phyloP scores from a whole-genome alignment of 2,888 invertebrate genomes.

The Scaptomyza caliginosa region DNA sequence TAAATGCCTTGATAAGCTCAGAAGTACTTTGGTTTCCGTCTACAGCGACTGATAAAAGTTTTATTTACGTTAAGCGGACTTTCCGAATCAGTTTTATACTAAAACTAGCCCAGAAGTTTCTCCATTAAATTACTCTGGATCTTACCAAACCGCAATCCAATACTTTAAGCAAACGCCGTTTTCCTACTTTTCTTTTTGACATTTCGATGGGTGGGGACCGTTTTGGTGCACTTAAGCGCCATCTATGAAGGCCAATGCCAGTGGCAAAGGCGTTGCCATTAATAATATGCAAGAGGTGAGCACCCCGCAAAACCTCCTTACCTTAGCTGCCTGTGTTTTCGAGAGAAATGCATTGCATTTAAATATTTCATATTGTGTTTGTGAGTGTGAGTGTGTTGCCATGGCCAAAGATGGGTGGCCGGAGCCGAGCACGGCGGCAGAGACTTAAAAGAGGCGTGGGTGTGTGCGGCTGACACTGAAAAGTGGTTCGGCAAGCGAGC shows the following conservation, averaged over 20 bases:
- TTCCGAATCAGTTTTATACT: no score
- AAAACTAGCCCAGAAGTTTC: no score
- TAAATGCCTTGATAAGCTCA: conserved; percentile 32
- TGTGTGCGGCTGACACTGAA: conserved; percentile 64
- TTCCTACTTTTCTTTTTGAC: conserved; percentile 23
- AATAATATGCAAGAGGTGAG: conserved; percentile 40
- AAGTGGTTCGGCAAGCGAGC: conserved; percentile 52
- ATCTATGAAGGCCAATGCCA: conserved; percentile 62
- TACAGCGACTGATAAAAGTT: background rate
- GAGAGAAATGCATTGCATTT: conserved; percentile 57
- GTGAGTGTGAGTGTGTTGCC: conserved; percentile 4
- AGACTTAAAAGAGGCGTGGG: conserved; percentile 52
- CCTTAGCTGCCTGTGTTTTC: conserved; percentile 9
- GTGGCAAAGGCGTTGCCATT: conserved; percentile 47
- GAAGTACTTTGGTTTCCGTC: conserved; percentile 1
- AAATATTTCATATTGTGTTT: conserved; percentile 50
- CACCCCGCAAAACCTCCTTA: background rate
- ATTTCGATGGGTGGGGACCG: conserved; percentile 11
- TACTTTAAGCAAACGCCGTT: conserved; percentile 20
- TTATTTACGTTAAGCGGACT: no score
- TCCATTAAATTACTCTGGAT: no score
- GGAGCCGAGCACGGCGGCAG: background rate
- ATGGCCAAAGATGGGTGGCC: conserved; percentile 41
- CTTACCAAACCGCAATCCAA: background rate
- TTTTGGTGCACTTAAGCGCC: conserved; percentile 36